phyloP scores from a whole-genome alignment of 2,888 invertebrate species.

The Spisula subtruncata region DNA sequence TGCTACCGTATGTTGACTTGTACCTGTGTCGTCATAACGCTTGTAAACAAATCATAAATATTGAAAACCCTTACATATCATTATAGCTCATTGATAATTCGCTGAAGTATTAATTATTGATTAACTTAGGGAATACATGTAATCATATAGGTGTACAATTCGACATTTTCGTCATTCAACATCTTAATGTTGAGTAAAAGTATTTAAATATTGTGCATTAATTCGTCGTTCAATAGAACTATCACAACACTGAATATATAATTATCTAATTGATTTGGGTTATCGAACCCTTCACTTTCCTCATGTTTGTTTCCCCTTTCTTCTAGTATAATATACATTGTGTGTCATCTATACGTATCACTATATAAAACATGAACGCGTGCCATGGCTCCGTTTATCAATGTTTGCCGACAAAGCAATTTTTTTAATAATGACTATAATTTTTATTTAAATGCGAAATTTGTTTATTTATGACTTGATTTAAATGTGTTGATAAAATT shows the following conservation, averaged over 20 bases:
- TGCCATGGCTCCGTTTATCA: neutral
- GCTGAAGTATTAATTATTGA: neutral
- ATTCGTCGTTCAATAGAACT: too few species aligned
- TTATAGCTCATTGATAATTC: neutral
- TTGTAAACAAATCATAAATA: constrained; percentile 7
- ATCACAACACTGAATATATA: too few species aligned
- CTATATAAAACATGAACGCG: neutral
- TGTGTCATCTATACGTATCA: neutral
- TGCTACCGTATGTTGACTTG: too few species aligned
- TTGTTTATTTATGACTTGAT: neutral
- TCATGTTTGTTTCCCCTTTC: too few species aligned
- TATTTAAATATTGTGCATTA: too few species aligned
- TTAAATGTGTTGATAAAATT: neutral
- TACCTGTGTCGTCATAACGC: neutral
- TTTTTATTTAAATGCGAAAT: neutral
- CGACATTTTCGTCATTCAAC: too few species aligned
- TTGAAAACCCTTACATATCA: neutral
- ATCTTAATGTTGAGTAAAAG: too few species aligned
- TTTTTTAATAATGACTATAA: neutral
- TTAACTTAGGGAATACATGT: too few species aligned
- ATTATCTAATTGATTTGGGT: too few species aligned
- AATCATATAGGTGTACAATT: too few species aligned
- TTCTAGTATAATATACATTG: too few species aligned
- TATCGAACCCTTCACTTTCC: too few species aligned
- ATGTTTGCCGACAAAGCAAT: neutral